Evolutionary conservation across 2,113 vertebrate species (phyloP).

Genomic region (Heterochromis multidens): DNA sequence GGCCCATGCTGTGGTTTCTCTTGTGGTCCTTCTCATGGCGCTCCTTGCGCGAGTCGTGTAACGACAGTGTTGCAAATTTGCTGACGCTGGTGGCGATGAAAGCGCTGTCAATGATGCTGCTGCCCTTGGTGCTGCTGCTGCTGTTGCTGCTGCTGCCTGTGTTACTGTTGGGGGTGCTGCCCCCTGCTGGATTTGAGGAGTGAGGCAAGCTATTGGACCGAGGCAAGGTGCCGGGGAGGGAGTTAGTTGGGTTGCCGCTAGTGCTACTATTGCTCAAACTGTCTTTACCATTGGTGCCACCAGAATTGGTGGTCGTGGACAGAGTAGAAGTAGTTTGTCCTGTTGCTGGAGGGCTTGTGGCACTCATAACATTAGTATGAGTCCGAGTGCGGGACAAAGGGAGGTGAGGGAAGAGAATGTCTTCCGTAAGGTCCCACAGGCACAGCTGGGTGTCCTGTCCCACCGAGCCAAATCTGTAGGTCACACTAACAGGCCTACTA

Average conservation of each 20-base stretch:
- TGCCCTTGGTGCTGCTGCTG: constrained; percentile 83
- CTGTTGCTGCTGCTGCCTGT: constrained; percentile 82
- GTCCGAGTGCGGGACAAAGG: constrained; percentile 95
- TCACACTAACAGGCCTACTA: constrained; percentile 92
- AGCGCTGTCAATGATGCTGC: constrained; percentile 86
- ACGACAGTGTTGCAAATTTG: constrained; percentile 95
- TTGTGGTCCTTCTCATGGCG: constrained; percentile 96
- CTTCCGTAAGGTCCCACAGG: constrained; percentile 98
- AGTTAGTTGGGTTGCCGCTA: constrained; percentile 79
- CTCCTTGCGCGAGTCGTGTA: constrained; percentile 93
- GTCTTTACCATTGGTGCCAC: constrained; percentile 73
- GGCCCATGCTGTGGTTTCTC: constrained; percentile 97
- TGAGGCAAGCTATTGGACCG: constrained; percentile 98
- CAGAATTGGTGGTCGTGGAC: constrained; percentile 31
- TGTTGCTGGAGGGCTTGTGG: constrained; percentile 83
- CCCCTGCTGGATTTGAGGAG: constrained; percentile 75
- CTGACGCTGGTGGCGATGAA: constrained; percentile 88
- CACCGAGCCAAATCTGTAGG: constrained; percentile 96
- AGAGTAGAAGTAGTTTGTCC: constrained; percentile 49
- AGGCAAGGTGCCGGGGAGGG: constrained; percentile 86
- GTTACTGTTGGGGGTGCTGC: constrained; percentile 75
- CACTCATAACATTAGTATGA: constrained; percentile 98
- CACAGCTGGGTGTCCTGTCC: constrained; percentile 98
- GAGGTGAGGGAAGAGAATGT: constrained; percentile 97
- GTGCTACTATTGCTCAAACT: constrained; percentile 68